Conservation (phyloP, 2,888 invertebrate genomes). For the Metalampra italica region DNA sequence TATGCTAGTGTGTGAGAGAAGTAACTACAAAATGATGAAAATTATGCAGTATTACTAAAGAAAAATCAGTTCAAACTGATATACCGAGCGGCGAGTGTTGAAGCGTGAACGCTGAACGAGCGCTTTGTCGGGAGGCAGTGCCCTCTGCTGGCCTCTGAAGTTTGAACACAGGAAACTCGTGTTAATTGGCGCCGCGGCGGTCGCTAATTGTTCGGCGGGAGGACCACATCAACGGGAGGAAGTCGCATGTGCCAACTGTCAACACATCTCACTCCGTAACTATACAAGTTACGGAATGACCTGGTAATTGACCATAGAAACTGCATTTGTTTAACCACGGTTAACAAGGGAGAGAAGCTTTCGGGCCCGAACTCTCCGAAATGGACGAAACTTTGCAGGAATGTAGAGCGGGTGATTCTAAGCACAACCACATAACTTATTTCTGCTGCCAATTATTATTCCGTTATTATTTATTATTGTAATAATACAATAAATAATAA, state of each 20-base stretch:
- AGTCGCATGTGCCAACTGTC: constrained; percentile 40
- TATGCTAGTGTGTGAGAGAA: too few species aligned
- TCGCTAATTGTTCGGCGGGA: constrained; percentile 66
- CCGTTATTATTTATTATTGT: too few species aligned
- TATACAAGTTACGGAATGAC: constrained; percentile 2
- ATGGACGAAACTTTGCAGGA: too few species aligned
- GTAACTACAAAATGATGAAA: neutral
- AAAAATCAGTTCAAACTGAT: too few species aligned
- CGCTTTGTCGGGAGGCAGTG: constrained; percentile 35
- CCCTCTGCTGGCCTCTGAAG: constrained; percentile 45
- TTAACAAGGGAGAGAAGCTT: too few species aligned
- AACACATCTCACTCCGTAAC: constrained; percentile 22
- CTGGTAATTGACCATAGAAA: too few species aligned
- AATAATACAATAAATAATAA: too few species aligned
- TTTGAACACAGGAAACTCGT: constrained; percentile 71
- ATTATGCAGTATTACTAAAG: neutral
- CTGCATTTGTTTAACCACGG: too few species aligned
- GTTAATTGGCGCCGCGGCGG: constrained; percentile 62
- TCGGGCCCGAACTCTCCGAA: too few species aligned
- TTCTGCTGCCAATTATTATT: too few species aligned
- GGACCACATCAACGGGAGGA: constrained; percentile 48
- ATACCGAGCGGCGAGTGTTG: constrained; percentile 9
- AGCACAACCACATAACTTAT: too few species aligned
- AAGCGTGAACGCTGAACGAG: constrained; percentile 34
- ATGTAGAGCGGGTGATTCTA: too few species aligned